Conservation (phyloP, 1,140 invertebrate species). For the Drosophila bifasciata region DNA sequence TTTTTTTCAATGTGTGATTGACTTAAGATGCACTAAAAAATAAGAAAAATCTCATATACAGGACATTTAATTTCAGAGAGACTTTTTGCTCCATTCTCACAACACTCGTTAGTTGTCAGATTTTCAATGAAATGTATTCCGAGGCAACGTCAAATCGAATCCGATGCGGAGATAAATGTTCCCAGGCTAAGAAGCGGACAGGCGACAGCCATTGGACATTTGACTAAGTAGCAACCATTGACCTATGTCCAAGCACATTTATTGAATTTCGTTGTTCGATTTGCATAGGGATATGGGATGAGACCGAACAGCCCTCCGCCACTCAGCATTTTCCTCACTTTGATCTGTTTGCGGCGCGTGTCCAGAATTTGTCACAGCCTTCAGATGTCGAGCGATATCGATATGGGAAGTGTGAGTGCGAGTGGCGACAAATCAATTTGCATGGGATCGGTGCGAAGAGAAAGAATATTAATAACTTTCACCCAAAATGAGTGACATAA, state of each 20-base stretch:
- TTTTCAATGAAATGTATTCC: not conserved
- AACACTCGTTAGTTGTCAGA: not conserved
- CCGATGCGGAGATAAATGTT: slow-evolving; percentile 3
- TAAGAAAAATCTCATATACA: too few species aligned
- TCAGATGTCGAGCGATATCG: slow-evolving; percentile 65
- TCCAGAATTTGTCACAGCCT: slow-evolving; percentile 70
- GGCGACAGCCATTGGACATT: slow-evolving; percentile 32
- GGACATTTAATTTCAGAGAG: too few species aligned
- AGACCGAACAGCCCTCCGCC: not conserved
- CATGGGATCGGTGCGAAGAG: slow-evolving; percentile 29
- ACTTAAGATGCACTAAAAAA: too few species aligned
- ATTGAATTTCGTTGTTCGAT: slow-evolving; percentile 52
- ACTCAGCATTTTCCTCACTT: slow-evolving; percentile 13
- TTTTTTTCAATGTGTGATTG: too few species aligned
- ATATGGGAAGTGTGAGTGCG: slow-evolving; percentile 10
- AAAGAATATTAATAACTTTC: slow-evolving; percentile 62
- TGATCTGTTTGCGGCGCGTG: slow-evolving; percentile 58
- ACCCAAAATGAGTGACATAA: slow-evolving; percentile 65
- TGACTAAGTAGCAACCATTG: slow-evolving; percentile 73
- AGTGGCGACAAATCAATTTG: slow-evolving; percentile 72
- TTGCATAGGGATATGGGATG: slow-evolving; percentile 46
- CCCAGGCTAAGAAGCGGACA: slow-evolving; percentile 41
- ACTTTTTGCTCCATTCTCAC: too few species aligned
- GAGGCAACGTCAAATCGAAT: slow-evolving; percentile 5
- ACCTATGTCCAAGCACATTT: slow-evolving; percentile 75